Evolutionary conservation across 2,113 vertebrate species (phyloP), one percentile per base, ranked within the genome.

Genomic region (Dipodomys spectabilis): DNA sequence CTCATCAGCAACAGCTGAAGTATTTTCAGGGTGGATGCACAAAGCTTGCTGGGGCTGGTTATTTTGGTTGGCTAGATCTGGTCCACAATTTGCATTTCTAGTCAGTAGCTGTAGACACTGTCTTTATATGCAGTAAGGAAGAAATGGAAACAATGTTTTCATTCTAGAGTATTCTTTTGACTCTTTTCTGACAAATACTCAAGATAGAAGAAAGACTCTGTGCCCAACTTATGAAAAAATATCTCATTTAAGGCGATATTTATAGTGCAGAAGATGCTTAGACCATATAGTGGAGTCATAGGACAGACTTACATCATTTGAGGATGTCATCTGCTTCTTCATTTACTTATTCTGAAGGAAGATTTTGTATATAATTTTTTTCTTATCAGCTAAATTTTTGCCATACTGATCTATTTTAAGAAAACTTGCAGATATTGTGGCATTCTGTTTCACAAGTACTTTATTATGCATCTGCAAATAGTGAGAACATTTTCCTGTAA

Each of bases 301-400:
- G 39, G 28, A 15, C 20, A 86, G 69, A 81, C 49, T 7, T 12
- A 32, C 82, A 84, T 91, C 30, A 69, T 74, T 23, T 82, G 64
- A 91, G 53, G 64, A 64, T 67, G 65, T 62, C 2, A 15, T 65
- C 19, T 78, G 22, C 8, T 62, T 77, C 15, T 85, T 3, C 68
- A 11, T 68, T 90, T 86, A 74, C 53, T 86, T 85, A 88, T 69
- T 90, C 15, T 75, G 71, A 88, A 65, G 23, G 65, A 93, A 68
- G 7, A 20, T 80, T 88, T 88, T 27, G 45, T 25, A 69, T 53
- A 32, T 20, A 20, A 22, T 94, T 92, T 92, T 30, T 30, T 90
- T 71, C 68, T 74, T 80, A 81, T 81, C 49, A 86, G 60, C 4
- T 74, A 11, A 83, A 19, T 86, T 62, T 78, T 83, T 84, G 89